Percentiles rank a stretch among this genome's conserved stretches.
Evolutionary conservation across 2,797 vertebrate genomes (phyloP).

Genomic region (Cirrhinus molitorella): DNA sequence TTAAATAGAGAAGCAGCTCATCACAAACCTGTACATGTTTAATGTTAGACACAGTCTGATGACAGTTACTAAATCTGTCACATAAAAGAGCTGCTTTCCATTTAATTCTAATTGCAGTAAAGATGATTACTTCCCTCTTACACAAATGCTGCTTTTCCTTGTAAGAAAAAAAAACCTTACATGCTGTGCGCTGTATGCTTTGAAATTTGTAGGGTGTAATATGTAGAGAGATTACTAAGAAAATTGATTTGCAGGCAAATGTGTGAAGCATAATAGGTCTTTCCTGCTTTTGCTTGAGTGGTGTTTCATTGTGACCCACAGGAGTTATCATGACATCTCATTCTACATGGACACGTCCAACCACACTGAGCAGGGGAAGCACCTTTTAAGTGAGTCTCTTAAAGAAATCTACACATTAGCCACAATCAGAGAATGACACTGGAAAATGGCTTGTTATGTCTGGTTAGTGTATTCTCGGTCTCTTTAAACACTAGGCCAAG

Average conservation of each 20-base stretch:
- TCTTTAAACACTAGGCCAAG: too few relatives aligned
- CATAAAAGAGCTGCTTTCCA: neutral
- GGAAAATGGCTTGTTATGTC: neutral
- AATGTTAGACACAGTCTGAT: neutral
- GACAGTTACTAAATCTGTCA: neutral
- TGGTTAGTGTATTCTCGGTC: neutral
- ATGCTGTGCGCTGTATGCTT: neutral
- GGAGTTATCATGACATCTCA: conserved; percentile 78
- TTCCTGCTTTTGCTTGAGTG: neutral
- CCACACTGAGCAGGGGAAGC: conserved; percentile 72
- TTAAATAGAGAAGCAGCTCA: neutral
- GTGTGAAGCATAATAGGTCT: neutral
- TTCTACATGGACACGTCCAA: conserved; percentile 77
- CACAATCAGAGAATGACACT: conserved; percentile 17
- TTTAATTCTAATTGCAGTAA: neutral
- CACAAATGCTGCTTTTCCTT: neutral
- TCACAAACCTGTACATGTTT: conserved; percentile 16
- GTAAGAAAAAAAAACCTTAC: neutral
- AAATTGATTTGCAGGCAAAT: neutral
- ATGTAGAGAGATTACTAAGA: neutral
- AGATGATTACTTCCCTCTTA: too few relatives aligned
- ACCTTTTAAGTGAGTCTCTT: conserved; percentile 82
- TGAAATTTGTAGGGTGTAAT: neutral
- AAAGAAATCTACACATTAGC: conserved; percentile 8
- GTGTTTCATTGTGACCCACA: conserved; percentile 60